Conservation (phyloP, 2,888 invertebrate species). For the Resseliella maxima region DNA sequence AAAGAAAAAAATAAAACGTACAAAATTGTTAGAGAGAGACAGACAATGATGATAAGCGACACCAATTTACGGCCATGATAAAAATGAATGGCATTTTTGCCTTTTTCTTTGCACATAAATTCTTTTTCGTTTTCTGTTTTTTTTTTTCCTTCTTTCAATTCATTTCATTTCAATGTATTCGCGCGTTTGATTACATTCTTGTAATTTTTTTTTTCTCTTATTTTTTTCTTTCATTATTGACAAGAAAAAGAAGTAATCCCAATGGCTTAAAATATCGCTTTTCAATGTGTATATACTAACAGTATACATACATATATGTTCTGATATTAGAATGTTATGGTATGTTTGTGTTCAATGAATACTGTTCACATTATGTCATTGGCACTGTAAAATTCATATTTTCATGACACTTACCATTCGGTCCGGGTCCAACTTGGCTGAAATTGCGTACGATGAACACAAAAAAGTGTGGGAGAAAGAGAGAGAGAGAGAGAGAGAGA, state of each 20-base stretch:
- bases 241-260: conserved; percentile 18
- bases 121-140: too few relatives aligned
- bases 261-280: conserved; percentile 35
- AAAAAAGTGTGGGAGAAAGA: too few relatives aligned
- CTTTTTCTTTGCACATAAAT: not conserved
- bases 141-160: too few relatives aligned
- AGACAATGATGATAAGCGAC: not conserved
- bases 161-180: not conserved
- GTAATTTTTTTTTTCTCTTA: not conserved
- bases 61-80: conserved; percentile 15
- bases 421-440: conserved; percentile 84
- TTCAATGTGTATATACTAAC: not conserved
- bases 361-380: too few relatives aligned
- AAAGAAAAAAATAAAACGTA: not conserved
- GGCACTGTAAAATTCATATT: conserved; percentile 1
- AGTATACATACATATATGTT: not conserved
- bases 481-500: too few relatives aligned
- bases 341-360: not conserved
- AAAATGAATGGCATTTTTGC: conserved; percentile 30
- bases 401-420: conserved; percentile 64
- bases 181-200: not conserved
- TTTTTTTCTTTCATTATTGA: not conserved
- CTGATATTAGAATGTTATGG: not conserved
- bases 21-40: not conserved
- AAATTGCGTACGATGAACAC: not conserved